phyloP scores from a whole-genome alignment of 2,888 invertebrate species.

The Troides oblongomaculatus region DNA sequence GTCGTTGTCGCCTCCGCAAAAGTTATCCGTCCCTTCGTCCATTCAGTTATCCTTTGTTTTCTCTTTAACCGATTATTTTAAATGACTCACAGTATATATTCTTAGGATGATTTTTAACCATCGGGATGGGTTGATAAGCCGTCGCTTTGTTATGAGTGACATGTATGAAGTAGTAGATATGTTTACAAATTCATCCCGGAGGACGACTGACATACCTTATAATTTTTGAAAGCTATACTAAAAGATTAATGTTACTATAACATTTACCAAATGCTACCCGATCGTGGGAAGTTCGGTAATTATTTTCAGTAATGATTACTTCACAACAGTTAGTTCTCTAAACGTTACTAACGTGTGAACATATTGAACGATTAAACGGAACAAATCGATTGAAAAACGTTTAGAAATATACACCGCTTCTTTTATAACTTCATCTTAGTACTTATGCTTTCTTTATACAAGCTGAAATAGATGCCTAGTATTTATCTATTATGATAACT shows the following conservation, averaged over 20 bases:
- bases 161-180: too few relatives aligned
- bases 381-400: background rate
- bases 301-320: constrained; percentile 1
- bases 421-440: background rate
- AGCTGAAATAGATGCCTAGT: too few relatives aligned
- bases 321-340: background rate
- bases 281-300: background rate
- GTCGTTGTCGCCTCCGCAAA: constrained; percentile 1
- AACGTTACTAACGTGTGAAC: background rate
- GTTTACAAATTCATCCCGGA: too few relatives aligned
- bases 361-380: background rate
- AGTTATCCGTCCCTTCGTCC: constrained; percentile 6
- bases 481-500: too few relatives aligned
- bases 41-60: constrained; percentile 1
- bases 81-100: background rate
- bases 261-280: too few relatives aligned
- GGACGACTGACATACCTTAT: too few relatives aligned
- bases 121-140: too few relatives aligned
- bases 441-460: too few relatives aligned
- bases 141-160: too few relatives aligned
- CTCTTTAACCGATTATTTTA: background rate
- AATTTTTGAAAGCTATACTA: too few relatives aligned
- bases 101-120: background rate
- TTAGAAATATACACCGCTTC: background rate
- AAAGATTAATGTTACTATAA: too few relatives aligned